These are phyloP conservation scores for Gymnoscelis rufifasciata DNA, from an alignment of 2,888 invertebrate genomes.

Conservation along the genomic window DNA sequence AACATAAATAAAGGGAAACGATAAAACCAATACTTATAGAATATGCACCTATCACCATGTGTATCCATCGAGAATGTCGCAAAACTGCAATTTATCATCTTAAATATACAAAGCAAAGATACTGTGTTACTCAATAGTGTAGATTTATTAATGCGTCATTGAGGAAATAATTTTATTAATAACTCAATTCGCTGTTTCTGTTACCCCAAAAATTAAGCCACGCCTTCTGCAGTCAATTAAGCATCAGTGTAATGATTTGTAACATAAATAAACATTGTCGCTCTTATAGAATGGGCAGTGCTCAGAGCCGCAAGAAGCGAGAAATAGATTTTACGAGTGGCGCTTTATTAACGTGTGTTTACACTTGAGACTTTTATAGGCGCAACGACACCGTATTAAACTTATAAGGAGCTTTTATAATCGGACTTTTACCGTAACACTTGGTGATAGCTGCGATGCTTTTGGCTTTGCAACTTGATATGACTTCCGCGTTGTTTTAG, in stretches of 20 bases:
- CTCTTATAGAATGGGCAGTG: slow-evolving; percentile 52
- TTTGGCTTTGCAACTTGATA: slow-evolving; percentile 7
- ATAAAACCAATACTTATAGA: too few relatives aligned
- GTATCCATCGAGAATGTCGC: too few relatives aligned
- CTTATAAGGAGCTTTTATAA: slow-evolving; percentile 52
- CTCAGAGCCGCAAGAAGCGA: slow-evolving; percentile 56
- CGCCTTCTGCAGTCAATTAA: slow-evolving; percentile 13
- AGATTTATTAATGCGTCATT: too few relatives aligned
- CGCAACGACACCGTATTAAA: slow-evolving; percentile 72
- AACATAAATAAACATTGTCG: slow-evolving; percentile 38
- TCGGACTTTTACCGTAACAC: slow-evolving; percentile 28
- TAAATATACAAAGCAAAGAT: too few relatives aligned
- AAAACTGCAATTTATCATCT: too few relatives aligned
- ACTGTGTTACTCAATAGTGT: too few relatives aligned
- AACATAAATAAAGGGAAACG: too few relatives aligned
- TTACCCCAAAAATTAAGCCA: too few relatives aligned
- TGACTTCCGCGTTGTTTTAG: not conserved
- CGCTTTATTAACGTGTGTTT: slow-evolving; percentile 76
- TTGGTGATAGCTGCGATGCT: slow-evolving; percentile 24
- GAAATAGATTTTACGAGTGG: slow-evolving; percentile 77
- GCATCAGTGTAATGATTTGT: slow-evolving; percentile 23
- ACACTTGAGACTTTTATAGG: slow-evolving; percentile 75
- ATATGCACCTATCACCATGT: too few relatives aligned
- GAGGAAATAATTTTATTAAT: too few relatives aligned
- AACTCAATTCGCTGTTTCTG: too few relatives aligned